phyloP scores from a whole-genome alignment of 37 sponge, comb jelly and placozoan genomes.

The Axinella damicornis region DNA sequence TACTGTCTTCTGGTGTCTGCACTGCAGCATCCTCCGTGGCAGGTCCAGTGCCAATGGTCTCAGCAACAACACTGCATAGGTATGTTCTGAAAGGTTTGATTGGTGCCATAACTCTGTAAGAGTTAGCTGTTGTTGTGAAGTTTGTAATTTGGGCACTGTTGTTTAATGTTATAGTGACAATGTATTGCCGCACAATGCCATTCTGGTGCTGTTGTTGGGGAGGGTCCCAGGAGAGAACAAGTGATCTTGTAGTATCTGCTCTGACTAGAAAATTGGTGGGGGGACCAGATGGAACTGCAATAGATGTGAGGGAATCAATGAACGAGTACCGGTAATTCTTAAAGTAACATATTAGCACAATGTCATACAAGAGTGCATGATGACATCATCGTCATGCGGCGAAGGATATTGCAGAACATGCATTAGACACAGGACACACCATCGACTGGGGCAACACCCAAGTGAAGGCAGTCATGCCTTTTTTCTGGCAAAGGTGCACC shows the following conservation, averaged over 20 bases:
- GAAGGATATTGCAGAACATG: no score
- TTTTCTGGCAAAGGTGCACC: no score
- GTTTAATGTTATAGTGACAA: background rate
- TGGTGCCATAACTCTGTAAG: background rate
- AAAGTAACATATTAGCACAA: no score
- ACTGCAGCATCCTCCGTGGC: background rate
- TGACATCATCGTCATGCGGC: no score
- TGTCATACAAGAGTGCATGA: no score
- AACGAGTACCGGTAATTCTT: no score
- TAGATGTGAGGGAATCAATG: no score
- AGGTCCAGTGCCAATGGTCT: slow-evolving; percentile 28
- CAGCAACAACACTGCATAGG: slow-evolving; percentile 22
- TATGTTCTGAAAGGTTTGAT: slow-evolving; percentile 4
- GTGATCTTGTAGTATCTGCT: background rate
- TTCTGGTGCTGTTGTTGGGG: slow-evolving; percentile 26
- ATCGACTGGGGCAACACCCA: no score
- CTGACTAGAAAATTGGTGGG: background rate
- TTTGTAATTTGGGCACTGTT: background rate
- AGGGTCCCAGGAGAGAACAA: background rate
- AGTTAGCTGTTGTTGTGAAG: background rate
- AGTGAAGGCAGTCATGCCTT: no score
- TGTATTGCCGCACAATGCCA: slow-evolving; percentile 18
- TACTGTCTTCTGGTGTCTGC: slow-evolving; percentile 24
- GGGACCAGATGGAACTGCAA: slow-evolving; percentile 13
- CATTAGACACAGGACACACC: no score